A percentile compares a stretch with the other conserved stretches of the same genome.
These are phyloP conservation scores for Acronicta alni DNA, from an alignment of 2,888 invertebrate genomes.

Conservation along the genomic window DNA sequence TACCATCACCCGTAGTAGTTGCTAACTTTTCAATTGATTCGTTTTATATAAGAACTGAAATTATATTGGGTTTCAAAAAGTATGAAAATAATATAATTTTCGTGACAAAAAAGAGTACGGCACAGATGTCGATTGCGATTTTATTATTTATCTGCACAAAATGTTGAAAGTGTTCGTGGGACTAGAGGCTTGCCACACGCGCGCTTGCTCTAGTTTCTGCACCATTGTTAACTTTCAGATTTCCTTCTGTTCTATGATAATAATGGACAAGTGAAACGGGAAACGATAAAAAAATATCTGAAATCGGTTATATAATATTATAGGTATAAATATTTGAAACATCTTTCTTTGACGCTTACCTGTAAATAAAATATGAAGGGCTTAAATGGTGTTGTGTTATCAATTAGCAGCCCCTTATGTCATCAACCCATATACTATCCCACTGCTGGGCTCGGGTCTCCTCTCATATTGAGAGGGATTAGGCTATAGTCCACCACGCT, in stretches of 20 bases:
- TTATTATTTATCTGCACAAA: slow-evolving; percentile 57
- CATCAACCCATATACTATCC: no score
- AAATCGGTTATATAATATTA: background rate
- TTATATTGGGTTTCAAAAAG: background rate
- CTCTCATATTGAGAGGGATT: no score
- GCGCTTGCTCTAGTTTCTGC: slow-evolving; percentile 69
- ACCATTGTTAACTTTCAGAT: slow-evolving; percentile 69
- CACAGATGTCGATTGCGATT: slow-evolving; percentile 58
- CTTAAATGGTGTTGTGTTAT: no score
- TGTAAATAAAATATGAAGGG: background rate
- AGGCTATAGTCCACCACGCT: no score
- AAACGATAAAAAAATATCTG: slow-evolving; percentile 15
- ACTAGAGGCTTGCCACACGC: slow-evolving; percentile 71
- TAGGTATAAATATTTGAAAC: no score
- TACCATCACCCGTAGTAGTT: no score
- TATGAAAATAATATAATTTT: background rate
- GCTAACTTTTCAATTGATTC: no score
- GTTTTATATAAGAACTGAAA: background rate
- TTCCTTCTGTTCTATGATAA: slow-evolving; percentile 58
- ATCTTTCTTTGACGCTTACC: background rate
- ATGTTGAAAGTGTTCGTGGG: slow-evolving; percentile 82
- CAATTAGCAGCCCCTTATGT: no score
- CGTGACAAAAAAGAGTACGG: slow-evolving; percentile 27
- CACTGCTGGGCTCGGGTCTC: no score
- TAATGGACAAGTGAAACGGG: slow-evolving; percentile 23